Evolutionary conservation across 2,888 invertebrate genomes (phyloP).

Genomic region (Ectropis crepuscularia): DNA sequence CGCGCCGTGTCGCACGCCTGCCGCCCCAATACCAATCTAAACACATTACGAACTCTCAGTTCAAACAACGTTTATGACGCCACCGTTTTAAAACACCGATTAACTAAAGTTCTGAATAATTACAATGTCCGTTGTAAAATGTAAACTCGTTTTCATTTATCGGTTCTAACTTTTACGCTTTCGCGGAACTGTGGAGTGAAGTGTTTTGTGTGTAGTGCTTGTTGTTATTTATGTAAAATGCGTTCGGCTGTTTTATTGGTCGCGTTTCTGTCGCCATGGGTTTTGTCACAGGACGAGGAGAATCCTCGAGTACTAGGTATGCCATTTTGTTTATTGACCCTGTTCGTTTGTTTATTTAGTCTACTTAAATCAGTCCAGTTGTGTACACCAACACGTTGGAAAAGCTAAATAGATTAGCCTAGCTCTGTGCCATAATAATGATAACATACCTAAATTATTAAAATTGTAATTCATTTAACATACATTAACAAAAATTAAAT

Average conservation of each 20-base stretch:
- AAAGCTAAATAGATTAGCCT: no score
- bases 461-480: no score
- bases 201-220: slow-evolving; percentile 16
- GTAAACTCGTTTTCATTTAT: slow-evolving; percentile 56
- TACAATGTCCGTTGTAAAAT: slow-evolving; percentile 49
- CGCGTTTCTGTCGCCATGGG: slow-evolving; percentile 53
- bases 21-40: slow-evolving; percentile 71
- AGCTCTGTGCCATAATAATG: no score
- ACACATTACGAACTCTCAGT: slow-evolving; percentile 69
- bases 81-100: slow-evolving; percentile 59
- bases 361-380: not conserved
- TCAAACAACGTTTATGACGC: slow-evolving; percentile 67
- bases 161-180: slow-evolving; percentile 35
- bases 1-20: slow-evolving; percentile 69
- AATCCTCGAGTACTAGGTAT: slow-evolving; percentile 54
- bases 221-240: slow-evolving; percentile 44
- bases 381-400: no score
- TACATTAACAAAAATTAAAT: no score
- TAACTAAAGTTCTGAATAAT: slow-evolving; percentile 55
- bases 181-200: slow-evolving; percentile 35
- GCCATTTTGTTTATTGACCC: slow-evolving; percentile 37
- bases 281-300: slow-evolving; percentile 41
- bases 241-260: slow-evolving; percentile 51
- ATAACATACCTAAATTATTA: no score
- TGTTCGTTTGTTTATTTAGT: not conserved